phyloP scores from a whole-genome alignment of 2,797 vertebrate species.

The Danio albolineatus region DNA sequence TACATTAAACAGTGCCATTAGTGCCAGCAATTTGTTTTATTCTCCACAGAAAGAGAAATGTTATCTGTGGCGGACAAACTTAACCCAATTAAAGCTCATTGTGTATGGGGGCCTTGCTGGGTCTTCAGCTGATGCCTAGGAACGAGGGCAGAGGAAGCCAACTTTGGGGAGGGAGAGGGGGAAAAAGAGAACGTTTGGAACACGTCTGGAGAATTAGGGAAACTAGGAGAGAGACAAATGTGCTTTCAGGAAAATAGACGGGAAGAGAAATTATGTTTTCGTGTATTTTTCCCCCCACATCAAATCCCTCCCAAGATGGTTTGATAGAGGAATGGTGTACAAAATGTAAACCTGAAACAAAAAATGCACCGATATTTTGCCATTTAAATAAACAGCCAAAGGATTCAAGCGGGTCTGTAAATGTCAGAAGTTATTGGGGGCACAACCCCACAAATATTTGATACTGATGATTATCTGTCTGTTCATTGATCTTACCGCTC shows the following conservation, averaged over 20 bases:
- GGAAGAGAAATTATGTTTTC: conserved; percentile 50
- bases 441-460: no score
- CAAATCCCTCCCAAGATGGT: conserved; percentile 36
- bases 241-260: conserved; percentile 55
- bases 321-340: conserved; percentile 16
- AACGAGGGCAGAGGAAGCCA: conserved; percentile 69
- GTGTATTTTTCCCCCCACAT: conserved; percentile 33
- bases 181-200: conserved; percentile 32
- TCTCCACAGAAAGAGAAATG: conserved; percentile 84
- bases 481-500: no score
- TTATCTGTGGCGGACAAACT: conserved; percentile 87
- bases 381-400: neutral
- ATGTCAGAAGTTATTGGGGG: no score
- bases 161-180: conserved; percentile 58
- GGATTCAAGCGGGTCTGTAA: neutral
- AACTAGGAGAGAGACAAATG: conserved; percentile 62
- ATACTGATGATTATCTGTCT: no score
- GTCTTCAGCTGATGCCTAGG: conserved; percentile 71
- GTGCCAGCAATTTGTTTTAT: conserved; percentile 79
- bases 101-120: conserved; percentile 77
- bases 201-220: conserved; percentile 56
- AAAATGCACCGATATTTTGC: neutral
- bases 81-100: conserved; percentile 87
- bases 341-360: neutral
- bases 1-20: conserved; percentile 81